Conservation (phyloP, 2,797 vertebrate genomes). For the Periophthalmus magnuspinnatus region DNA sequence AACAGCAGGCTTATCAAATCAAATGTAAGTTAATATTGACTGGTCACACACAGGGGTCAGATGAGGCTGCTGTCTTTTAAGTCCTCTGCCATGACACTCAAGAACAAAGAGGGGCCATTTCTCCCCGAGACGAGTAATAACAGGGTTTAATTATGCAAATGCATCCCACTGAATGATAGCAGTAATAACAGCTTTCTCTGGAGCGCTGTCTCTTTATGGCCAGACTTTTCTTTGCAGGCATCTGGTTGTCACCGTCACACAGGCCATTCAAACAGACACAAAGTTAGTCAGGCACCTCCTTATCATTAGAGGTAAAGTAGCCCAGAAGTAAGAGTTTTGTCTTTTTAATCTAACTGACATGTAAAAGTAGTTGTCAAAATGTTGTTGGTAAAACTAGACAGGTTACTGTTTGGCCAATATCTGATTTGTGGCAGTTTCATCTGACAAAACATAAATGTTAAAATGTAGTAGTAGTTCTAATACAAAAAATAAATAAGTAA, state of each 20-base stretch:
- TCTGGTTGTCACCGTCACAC: slow-evolving; percentile 65
- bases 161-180: slow-evolving; percentile 78
- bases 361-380: neutral
- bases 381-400: neutral
- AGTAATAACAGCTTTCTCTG: slow-evolving; percentile 77
- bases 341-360: neutral
- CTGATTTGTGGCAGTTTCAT: neutral
- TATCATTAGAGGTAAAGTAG: slow-evolving; percentile 30
- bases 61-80: slow-evolving; percentile 34
- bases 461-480: neutral
- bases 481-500: no score
- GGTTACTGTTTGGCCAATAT: neutral
- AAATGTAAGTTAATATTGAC: slow-evolving; percentile 56
- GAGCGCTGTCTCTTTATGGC: slow-evolving; percentile 65
- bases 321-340: neutral
- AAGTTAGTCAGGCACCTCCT: slow-evolving; percentile 67
- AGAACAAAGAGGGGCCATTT: slow-evolving; percentile 44
- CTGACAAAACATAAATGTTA: neutral
- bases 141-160: slow-evolving; percentile 80
- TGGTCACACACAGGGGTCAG: slow-evolving; percentile 46
- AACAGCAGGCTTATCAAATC: slow-evolving; percentile 50
- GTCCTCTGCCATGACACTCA: slow-evolving; percentile 36
- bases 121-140: slow-evolving; percentile 57
- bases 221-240: slow-evolving; percentile 68
- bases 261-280: slow-evolving; percentile 65